Percentiles rank a stretch among this genome's conserved stretches.
phyloP scores from a whole-genome alignment of 2,888 invertebrate species.

The Eilema sororculum region DNA sequence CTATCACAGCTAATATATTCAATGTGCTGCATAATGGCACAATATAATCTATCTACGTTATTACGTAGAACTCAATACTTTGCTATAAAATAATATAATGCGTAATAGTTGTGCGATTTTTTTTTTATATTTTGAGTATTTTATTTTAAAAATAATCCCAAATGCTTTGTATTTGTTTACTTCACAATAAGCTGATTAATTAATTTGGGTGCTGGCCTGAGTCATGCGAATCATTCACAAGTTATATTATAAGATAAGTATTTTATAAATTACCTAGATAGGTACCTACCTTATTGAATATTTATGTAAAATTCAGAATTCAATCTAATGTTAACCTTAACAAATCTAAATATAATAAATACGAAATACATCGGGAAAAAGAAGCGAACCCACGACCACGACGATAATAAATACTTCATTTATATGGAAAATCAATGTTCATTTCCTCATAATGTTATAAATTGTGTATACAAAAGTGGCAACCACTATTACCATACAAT shows the following conservation, averaged over 20 bases:
- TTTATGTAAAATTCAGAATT: not conserved
- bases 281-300: not conserved
- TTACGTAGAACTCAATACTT: too few species aligned
- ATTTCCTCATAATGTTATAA: not conserved
- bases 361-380: too few species aligned
- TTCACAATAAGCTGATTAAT: too few species aligned
- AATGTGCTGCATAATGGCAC: not conserved
- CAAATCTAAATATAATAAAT: not conserved
- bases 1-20: conserved; percentile 1
- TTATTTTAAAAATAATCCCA: too few species aligned
- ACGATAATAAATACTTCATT: not conserved
- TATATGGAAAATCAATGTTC: not conserved
- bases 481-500: conserved; percentile 5
- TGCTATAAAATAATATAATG: too few species aligned
- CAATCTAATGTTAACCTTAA: not conserved
- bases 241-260: not conserved
- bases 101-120: too few species aligned
- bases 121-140: too few species aligned
- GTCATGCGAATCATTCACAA: not conserved
- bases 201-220: too few species aligned
- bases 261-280: not conserved
- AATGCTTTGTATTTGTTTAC: too few species aligned
- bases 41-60: not conserved
- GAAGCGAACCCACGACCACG: too few species aligned
- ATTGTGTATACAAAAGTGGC: not conserved